Percentiles rank a stretch among this genome's conserved stretches.
Evolutionary conservation across 2,113 vertebrate species (phyloP).

Genomic region (Murina feae): DNA sequence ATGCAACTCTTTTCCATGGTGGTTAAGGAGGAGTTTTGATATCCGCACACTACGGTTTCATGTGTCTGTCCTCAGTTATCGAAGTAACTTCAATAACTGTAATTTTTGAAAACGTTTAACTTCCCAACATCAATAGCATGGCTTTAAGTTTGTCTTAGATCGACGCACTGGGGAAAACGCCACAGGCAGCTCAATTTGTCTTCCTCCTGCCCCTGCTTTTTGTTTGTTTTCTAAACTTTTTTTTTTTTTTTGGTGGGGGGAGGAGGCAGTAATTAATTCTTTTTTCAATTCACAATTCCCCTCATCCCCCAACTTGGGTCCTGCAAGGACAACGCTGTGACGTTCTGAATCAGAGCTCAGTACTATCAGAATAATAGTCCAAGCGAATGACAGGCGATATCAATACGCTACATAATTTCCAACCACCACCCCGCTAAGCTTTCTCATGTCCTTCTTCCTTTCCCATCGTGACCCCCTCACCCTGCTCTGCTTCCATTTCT

Average conservation of each 20-base stretch:
- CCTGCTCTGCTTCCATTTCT: background rate
- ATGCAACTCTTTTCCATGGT: background rate
- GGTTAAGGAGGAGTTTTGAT: background rate
- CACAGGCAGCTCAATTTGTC: background rate
- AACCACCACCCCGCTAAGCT: background rate
- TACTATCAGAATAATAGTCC: background rate
- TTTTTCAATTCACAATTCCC: background rate
- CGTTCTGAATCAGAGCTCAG: background rate
- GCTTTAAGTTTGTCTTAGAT: background rate
- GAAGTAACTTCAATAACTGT: background rate
- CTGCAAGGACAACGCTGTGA: background rate
- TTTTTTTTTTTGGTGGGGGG: no score
- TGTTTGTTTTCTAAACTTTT: constrained; percentile 1
- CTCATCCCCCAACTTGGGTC: background rate
- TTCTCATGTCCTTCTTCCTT: background rate
- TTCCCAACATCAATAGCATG: background rate
- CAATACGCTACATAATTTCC: background rate
- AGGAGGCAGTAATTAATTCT: background rate
- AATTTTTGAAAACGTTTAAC: background rate
- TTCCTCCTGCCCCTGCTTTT: accelerated
- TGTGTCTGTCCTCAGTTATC: background rate
- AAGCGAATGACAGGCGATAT: background rate
- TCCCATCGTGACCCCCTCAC: background rate
- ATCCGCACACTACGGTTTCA: background rate
- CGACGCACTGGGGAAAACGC: background rate